These are phyloP conservation scores for Baryphthengus martii DNA, from an alignment of 2,113 vertebrate species.

Conservation along the genomic window DNA sequence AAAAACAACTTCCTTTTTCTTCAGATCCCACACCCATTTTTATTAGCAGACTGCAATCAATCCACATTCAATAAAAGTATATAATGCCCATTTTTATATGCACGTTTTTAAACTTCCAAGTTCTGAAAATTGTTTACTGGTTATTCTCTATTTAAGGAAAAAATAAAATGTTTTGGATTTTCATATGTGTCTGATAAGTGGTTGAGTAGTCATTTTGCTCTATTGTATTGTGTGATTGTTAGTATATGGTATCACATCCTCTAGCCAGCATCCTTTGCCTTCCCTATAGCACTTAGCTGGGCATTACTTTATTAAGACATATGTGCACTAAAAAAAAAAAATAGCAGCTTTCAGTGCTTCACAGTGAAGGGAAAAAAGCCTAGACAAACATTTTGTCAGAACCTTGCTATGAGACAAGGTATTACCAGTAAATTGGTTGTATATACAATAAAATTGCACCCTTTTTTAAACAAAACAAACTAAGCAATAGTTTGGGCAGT, in stretches of 20 bases:
- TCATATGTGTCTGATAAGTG: constrained; percentile 86
- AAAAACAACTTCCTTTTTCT: constrained; percentile 80
- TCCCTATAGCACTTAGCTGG: constrained; percentile 93
- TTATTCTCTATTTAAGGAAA: constrained; percentile 88
- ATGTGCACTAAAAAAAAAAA: constrained; percentile 95
- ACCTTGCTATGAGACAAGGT: constrained; percentile 87
- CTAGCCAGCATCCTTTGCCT: constrained; percentile 84
- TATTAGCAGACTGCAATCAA: constrained; percentile 86
- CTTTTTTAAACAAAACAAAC: constrained; percentile 90
- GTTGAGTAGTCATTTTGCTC: constrained; percentile 86
- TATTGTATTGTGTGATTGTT: constrained; percentile 85
- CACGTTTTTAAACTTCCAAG: constrained; percentile 91
- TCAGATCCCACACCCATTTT: constrained; percentile 86
- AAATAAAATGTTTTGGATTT: constrained; percentile 86
- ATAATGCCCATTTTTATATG: constrained; percentile 91
- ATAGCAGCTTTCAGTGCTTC: constrained; percentile 92
- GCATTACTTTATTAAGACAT: constrained; percentile 96
- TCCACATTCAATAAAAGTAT: constrained; percentile 84
- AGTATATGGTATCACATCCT: constrained; percentile 82
- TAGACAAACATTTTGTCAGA: constrained; percentile 94
- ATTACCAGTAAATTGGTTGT: constrained; percentile 93
- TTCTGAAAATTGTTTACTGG: constrained; percentile 91
- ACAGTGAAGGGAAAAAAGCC: constrained; percentile 94
- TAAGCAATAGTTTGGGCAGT: constrained; percentile 99
- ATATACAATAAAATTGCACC: constrained; percentile 94